Evolutionary conservation across 2,888 invertebrate genomes (phyloP), one percentile per base, ranked within the genome.

Genomic region (Dusona sp.): DNA sequence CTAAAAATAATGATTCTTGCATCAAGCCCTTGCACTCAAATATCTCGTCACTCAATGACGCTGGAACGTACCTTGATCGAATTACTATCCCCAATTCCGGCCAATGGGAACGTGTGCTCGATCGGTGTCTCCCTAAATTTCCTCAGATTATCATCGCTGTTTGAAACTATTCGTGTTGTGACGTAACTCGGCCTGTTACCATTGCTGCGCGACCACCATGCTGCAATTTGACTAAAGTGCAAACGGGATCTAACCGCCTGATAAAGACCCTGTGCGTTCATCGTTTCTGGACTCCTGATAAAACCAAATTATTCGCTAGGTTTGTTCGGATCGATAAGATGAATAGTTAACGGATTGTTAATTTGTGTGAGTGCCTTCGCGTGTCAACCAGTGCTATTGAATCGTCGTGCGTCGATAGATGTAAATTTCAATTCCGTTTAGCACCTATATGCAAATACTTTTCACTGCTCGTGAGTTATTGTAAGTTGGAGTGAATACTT

Each of bases 201-300:
- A 89, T 92, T 93, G 89, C 93, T 94, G 77, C 92, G 91, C 61
- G 96, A 96, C 91, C 97, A 96, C 99, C 99, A 99, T 80, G 99
- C 98, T 75, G 98, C 98, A 89, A 99, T 96, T 95, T 99, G 99
- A 7, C 99, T 99, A 95, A 99, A 99, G 95, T 99, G 98, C 85
- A 99, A 96, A 94, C 98, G 98, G 8, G 99, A 99, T 88, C 98
- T 96, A 72, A 99, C 97, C 74, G 99, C 99, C 95, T 98, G 98
- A 92, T 98, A 96, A 90, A 99, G 95, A 94, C 98, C 98, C 91
- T 97, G 96, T 42, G 92, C 92, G 86, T 94, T 94, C 94, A 95
- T 94, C 89, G 92, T 93, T 88, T 94, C 94, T 51, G 92, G 92
- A 75, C 88, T 92, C 87, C 94, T 94, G 81, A 88, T 48, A 64